Evolutionary conservation across 2,888 invertebrate species (phyloP).

Genomic region (Apamea epomidion): DNA sequence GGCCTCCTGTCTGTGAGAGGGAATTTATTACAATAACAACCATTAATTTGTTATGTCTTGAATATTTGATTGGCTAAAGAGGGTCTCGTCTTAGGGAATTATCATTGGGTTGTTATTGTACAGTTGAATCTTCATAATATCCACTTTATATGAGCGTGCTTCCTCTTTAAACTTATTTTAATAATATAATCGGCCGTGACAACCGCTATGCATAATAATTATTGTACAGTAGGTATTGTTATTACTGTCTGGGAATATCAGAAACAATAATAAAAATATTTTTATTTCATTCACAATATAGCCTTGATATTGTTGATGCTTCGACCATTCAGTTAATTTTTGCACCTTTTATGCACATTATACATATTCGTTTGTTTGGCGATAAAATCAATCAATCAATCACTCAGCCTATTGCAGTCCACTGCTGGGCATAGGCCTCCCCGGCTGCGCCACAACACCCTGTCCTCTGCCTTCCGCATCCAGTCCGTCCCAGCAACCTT

Average conservation of each 20-base stretch:
- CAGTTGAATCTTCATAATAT: conserved; percentile 14
- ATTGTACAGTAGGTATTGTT: not conserved
- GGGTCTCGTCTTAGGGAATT: conserved; percentile 11
- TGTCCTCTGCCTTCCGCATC: no score
- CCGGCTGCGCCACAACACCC: no score
- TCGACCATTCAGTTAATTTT: not conserved
- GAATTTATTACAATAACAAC: not conserved
- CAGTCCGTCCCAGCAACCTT: no score
- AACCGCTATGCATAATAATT: conserved; percentile 17
- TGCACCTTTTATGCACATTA: not conserved
- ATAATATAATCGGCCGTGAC: conserved; percentile 22
- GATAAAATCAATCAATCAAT: not conserved
- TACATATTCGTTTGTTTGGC: not conserved
- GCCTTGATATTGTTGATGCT: not conserved
- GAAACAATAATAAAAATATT: not conserved
- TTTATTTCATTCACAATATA: not conserved
- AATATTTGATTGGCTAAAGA: conserved; percentile 6
- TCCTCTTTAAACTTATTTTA: conserved; percentile 26
- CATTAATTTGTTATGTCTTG: conserved; percentile 8
- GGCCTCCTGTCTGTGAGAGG: no score
- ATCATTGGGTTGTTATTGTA: conserved; percentile 16
- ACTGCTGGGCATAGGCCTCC: no score
- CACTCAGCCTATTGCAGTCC: no score
- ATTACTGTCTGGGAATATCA: not conserved
- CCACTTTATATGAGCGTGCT: conserved; percentile 11